Evolutionary conservation across 1,140 invertebrate species (phyloP).

Genomic region (Protaetia brevitarsis): DNA sequence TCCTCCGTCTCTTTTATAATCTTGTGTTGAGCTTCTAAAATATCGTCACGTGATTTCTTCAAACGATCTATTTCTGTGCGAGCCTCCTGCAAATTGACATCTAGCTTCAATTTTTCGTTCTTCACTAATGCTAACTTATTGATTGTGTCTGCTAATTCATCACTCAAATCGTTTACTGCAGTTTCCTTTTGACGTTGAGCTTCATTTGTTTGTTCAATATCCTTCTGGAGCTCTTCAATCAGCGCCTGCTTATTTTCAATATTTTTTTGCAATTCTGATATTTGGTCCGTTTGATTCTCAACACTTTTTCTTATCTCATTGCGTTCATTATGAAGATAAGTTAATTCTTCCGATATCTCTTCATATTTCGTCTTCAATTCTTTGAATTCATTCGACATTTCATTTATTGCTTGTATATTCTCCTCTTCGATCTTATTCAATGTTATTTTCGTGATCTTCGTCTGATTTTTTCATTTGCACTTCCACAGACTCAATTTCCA

Average conservation of each 20-base stretch:
- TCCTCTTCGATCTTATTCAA: conserved; percentile 20
- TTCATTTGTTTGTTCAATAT: not conserved
- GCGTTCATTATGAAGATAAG: not conserved
- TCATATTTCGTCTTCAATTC: not conserved
- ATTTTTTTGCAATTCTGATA: not conserved
- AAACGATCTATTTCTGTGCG: conserved; percentile 29
- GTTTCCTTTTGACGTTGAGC: not conserved
- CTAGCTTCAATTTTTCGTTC: conserved; percentile 25
- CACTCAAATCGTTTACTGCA: not conserved
- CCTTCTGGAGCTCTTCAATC: not conserved
- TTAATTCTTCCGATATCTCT: not conserved
- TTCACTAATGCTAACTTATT: conserved; percentile 20
- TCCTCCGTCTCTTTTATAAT: conserved; percentile 36
- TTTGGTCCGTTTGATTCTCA: not conserved
- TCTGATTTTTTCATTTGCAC: not conserved
- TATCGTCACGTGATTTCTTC: conserved; percentile 33
- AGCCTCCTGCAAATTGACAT: conserved; percentile 22
- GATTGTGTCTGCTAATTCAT: not conserved
- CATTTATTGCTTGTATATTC: not conserved
- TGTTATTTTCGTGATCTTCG: not conserved
- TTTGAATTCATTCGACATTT: conserved; percentile 4
- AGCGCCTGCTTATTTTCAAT: not conserved
- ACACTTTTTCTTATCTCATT: not conserved
- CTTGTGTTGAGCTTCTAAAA: conserved; percentile 33
- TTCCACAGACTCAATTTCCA: conserved; percentile 5